Evolutionary conservation across 2,113 vertebrate species (phyloP), one percentile per base, ranked within the genome.

Genomic region (Sander vitreus): DNA sequence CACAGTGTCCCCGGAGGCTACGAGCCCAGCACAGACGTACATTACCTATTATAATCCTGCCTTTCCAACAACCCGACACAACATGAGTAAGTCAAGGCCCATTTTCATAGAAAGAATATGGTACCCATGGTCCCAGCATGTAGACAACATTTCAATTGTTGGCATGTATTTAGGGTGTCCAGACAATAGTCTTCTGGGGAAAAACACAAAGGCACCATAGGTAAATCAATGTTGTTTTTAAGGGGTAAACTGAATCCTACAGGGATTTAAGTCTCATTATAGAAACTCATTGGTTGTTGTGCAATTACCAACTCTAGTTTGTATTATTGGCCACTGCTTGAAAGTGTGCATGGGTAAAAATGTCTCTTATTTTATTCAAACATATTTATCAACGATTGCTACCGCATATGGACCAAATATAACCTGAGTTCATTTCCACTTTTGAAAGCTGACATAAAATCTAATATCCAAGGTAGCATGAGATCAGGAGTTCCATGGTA

Each of bases 1-100:
- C 82, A 88, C 72, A 88, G 69, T 81, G 86, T 94, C 91, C 91
- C 94, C 83, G 3, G 80, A 87, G 94, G 93, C 86, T 66, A 80
- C 47, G 36, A 89, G 88, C 85, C 75, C 68, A 69, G 86, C 66
- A 48, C 78, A 87, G 85, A 76, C 53, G 64, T 81, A 70, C 77
- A 89, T 80, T 90, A 91, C 88, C 90, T 91, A 91, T 87, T 93
- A 93, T 86, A 91, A 85, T 82, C 72, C 65, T 74, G 54, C 71
- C 23, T 76, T 86, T 73, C 74, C 76, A 72, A 58, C 80, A 81
- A 77, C 58, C 80, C 66, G 21, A 84, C 33, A 65, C 54, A 74
- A 76, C 27, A 70, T 30, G 23, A 79, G 58, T 39, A 58, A 80
- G 83, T 84, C 76, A 71, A 85, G 43, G 15, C 15, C 27, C 23